Evolutionary conservation across 2,888 invertebrate species (phyloP), one percentile per base, ranked within the genome.

Genomic region (Pediacus dermestoides): DNA sequence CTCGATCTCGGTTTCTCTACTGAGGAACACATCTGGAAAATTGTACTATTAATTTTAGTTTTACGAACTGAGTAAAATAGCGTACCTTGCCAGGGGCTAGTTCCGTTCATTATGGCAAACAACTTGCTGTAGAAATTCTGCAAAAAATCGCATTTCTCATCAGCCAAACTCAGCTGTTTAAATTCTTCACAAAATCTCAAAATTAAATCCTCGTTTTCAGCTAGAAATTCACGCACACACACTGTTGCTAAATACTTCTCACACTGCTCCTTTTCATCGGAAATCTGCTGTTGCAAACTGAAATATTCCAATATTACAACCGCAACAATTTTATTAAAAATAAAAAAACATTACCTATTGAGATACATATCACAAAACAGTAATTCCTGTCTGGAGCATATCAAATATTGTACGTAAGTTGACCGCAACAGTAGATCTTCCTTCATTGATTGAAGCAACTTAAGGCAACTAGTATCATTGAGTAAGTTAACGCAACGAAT

Each of bases 71-170:
- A n/a, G n/a, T n/a, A n/a, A n/a, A n/a, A n/a, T n/a, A 3, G 55
- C 64, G 66, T 66, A 78, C 85, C 82, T 70, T 83, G 81, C 81
- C 88, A 84, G 23, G 81, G 76, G 1, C 80, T 75, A 66, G 84
- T 84, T 3, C 75, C 74, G 47, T 81, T 78, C 69, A 90, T 76
- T 58, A 85, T 81, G 1, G 75, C 70, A 48, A 81, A 79, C 37
- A 88, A 74, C 33, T 76, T 76, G 39, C 77, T 77, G 42, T 95
- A 78, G 60, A 91, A 91, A 50, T 80, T 82, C 50, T 89, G 87
- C 50, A 96, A 81, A 52, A 89, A 74, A 67, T 91, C 87, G 49
- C 88, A 88, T 68, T 92, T 93, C 71, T 95, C 95, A 63, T 96
- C 95, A 47, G 91, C 82, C 14, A 89, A 75, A 1, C 78, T 82